Conservation (phyloP, 2,888 invertebrate species). For the Arrhopalites spinosus region DNA sequence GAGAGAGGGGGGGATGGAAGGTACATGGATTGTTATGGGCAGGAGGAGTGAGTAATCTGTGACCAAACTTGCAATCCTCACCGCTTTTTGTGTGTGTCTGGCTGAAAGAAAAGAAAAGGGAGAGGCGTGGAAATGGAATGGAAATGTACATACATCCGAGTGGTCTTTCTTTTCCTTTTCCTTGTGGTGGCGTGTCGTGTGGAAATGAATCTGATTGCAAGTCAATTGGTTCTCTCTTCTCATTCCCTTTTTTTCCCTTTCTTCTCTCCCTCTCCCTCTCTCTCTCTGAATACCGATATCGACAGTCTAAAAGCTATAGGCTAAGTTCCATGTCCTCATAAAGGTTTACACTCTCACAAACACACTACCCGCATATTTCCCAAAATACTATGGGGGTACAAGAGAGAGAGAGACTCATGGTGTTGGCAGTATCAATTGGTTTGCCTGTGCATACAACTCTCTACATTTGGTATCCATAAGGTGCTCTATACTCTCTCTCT, state of each 20-base stretch:
- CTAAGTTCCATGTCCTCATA: not conserved
- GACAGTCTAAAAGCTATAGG: too few species aligned
- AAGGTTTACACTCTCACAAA: not conserved
- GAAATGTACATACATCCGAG: not conserved
- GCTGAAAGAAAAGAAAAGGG: not conserved
- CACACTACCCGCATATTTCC: not conserved
- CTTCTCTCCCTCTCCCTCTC: not conserved
- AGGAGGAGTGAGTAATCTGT: conserved; percentile 9
- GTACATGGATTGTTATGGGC: not conserved
- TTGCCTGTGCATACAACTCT: not conserved
- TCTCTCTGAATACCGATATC: too few species aligned
- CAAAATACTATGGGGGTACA: too few species aligned
- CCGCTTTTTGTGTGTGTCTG: conserved; percentile 6
- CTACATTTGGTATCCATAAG: not conserved
- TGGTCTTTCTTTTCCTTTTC: not conserved
- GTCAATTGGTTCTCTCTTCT: conserved; percentile 4
- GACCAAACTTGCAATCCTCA: conserved; percentile 17
- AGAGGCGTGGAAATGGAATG: conserved; percentile 1
- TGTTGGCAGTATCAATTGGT: too few species aligned
- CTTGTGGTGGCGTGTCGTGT: conserved; percentile 1
- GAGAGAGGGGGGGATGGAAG: too few species aligned
- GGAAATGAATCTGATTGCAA: conserved; percentile 26
- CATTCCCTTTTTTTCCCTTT: not conserved
- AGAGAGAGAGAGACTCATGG: too few species aligned
- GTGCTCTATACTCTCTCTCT: too few species aligned